These are phyloP conservation scores for Myiagra hebetior DNA, from an alignment of 2,113 vertebrate genomes.

Conservation along the genomic window DNA sequence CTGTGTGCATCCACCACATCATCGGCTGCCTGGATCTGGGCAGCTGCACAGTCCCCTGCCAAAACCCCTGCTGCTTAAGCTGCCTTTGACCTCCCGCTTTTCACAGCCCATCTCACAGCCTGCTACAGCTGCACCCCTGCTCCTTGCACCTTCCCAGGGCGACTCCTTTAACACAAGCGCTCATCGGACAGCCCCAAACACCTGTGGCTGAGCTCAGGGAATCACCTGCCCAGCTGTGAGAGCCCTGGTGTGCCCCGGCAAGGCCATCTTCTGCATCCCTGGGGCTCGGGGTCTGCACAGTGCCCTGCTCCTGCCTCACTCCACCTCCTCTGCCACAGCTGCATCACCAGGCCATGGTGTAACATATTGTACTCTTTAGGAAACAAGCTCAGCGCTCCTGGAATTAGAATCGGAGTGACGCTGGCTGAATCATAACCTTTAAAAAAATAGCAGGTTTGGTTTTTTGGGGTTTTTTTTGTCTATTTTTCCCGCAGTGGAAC, in stretches of 20 bases:
- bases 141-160: neutral
- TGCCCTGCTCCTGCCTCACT: neutral
- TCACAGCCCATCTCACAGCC: neutral
- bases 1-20: neutral
- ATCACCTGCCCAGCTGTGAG: fast-evolving
- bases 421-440: slow-evolving; percentile 47
- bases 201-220: fast-evolving
- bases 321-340: neutral
- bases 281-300: fast-evolving
- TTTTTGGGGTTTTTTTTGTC: neutral
- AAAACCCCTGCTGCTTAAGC: neutral
- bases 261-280: neutral
- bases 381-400: neutral
- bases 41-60: neutral
- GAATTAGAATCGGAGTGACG: neutral
- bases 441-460: neutral
- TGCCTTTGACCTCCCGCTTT: slow-evolving; percentile 8
- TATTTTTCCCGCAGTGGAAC: slow-evolving; percentile 35
- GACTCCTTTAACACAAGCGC: neutral
- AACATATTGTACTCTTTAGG: slow-evolving; percentile 4
- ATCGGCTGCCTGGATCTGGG: fast-evolving
- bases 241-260: neutral
- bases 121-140: neutral
- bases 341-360: neutral
- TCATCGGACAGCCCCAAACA: neutral